Percentiles rank a stretch among this genome's conserved stretches.
Evolutionary conservation across 2,888 invertebrate genomes (phyloP).

Genomic region (Drosophila nr. perissopoda): DNA sequence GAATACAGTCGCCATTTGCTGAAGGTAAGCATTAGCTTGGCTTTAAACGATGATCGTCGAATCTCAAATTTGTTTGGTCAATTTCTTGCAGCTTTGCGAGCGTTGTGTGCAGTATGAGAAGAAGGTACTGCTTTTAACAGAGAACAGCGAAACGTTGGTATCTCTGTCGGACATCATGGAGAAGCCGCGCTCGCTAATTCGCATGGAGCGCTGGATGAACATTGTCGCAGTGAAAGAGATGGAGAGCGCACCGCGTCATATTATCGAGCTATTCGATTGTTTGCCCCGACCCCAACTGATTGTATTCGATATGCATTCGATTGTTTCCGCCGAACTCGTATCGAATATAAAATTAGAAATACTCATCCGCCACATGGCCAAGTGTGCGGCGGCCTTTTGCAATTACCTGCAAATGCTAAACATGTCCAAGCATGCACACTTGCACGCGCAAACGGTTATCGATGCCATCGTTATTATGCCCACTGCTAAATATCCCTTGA

Average conservation of each 20-base stretch:
- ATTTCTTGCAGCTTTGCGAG: slow-evolving; percentile 55
- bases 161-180: slow-evolving; percentile 18
- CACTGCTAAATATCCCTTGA: slow-evolving; percentile 51
- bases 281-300: slow-evolving; percentile 59
- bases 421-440: slow-evolving; percentile 10
- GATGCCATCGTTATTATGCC: slow-evolving; percentile 63
- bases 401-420: slow-evolving; percentile 46
- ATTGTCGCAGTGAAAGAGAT: slow-evolving; percentile 44
- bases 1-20: slow-evolving; percentile 51
- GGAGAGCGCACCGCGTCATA: slow-evolving; percentile 59
- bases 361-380: slow-evolving; percentile 63
- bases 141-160: slow-evolving; percentile 14
- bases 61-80: neutral
- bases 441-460: slow-evolving; percentile 7
- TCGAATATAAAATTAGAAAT: slow-evolving; percentile 48
- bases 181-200: slow-evolving; percentile 25
- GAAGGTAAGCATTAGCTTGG: slow-evolving; percentile 39
- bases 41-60: neutral
- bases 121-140: slow-evolving; percentile 51
- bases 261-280: slow-evolving; percentile 60
- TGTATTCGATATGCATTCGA: slow-evolving; percentile 67
- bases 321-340: slow-evolving; percentile 46
- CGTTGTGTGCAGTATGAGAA: slow-evolving; percentile 45
- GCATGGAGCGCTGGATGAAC: slow-evolving; percentile 32
- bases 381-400: slow-evolving; percentile 62